Conservation (phyloP, 1,140 invertebrate genomes). For the Parasteatoda tepidariorum region DNA sequence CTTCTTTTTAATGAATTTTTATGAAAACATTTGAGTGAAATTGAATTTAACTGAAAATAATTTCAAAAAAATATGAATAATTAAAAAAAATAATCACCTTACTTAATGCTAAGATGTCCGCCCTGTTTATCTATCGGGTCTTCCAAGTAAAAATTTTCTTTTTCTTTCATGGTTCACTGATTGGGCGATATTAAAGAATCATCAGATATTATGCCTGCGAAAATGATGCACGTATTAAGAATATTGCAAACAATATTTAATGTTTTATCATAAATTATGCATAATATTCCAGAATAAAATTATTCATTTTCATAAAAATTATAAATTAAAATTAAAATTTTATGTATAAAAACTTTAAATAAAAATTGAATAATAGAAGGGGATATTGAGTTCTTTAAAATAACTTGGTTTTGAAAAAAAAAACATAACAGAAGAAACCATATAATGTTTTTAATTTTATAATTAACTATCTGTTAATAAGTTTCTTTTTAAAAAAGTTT, state of each 20-base stretch:
- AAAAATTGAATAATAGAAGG: not conserved
- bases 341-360: not conserved
- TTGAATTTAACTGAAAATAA: no score
- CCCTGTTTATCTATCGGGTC: not conserved
- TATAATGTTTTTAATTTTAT: no score
- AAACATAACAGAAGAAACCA: not conserved
- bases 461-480: no score
- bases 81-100: slow-evolving; percentile 35
- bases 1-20: no score
- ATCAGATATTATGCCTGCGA: slow-evolving; percentile 52
- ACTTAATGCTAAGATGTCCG: slow-evolving; percentile 44
- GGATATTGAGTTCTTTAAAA: no score
- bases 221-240: slow-evolving; percentile 51
- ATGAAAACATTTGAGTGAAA: no score
- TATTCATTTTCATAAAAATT: not conserved
- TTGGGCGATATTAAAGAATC: slow-evolving; percentile 27
- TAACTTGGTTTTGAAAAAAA: not conserved
- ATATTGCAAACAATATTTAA: slow-evolving; percentile 22
- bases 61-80: slow-evolving; percentile 15
- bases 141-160: slow-evolving; percentile 21
- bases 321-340: not conserved
- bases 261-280: not conserved
- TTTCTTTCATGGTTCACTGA: slow-evolving; percentile 16
- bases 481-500: no score
- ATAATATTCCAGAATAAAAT: not conserved